Evolutionary conservation across 1,140 invertebrate genomes (phyloP).

Genomic region (Heliconius congener): DNA sequence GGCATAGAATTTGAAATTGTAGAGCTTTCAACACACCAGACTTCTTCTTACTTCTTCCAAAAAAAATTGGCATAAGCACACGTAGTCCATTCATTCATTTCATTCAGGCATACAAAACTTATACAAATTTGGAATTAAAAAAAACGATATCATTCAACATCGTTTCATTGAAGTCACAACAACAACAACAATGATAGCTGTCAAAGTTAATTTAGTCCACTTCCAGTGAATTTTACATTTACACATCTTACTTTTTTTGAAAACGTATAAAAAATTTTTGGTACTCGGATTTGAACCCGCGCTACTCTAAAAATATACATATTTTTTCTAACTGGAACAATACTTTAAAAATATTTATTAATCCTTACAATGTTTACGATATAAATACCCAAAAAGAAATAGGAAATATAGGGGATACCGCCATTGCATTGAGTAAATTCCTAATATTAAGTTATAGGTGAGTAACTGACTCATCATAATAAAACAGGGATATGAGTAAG

Average conservation of each 20-base stretch:
- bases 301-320: too few species aligned
- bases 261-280: too few species aligned
- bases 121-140: not conserved
- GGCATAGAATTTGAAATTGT: not conserved
- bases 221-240: not conserved
- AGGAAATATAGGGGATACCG: not conserved
- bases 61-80: not conserved
- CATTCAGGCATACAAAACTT: not conserved
- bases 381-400: too few species aligned
- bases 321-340: too few species aligned
- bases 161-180: not conserved
- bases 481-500: constrained; percentile 1
- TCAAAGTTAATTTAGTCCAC: not conserved
- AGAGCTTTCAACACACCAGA: not conserved
- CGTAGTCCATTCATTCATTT: not conserved
- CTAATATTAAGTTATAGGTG: not conserved
- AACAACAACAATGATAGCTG: not conserved
- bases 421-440: not conserved
- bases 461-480: constrained; percentile 8
- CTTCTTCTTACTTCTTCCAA: not conserved
- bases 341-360: too few species aligned
- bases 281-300: too few species aligned
- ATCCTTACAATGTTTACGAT: too few species aligned
- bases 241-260: too few species aligned
- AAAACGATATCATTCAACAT: not conserved